Conservation (phyloP, 2,113 vertebrate genomes). For the Zosterops pallidus region DNA sequence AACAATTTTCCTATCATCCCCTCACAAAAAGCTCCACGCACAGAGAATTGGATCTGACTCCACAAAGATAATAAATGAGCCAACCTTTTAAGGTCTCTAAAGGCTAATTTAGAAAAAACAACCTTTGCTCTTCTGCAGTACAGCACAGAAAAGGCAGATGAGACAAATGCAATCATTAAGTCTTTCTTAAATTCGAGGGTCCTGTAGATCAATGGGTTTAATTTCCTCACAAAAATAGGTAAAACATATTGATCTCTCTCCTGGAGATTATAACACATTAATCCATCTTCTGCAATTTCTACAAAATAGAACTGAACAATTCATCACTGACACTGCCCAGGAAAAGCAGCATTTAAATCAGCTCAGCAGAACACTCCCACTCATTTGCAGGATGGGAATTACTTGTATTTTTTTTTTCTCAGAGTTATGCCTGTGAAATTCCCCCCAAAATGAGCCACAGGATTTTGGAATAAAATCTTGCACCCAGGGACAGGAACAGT, state of each 20-base stretch:
- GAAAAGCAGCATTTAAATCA: not conserved
- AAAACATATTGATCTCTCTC: not conserved
- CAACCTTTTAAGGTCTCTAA: not conserved
- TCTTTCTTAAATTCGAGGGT: not conserved
- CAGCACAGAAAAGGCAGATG: not conserved
- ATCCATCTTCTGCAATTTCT: not conserved
- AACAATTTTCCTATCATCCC: not conserved
- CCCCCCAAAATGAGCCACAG: not conserved
- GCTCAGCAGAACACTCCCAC: not conserved
- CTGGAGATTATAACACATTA: not conserved
- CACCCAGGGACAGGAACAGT: not conserved
- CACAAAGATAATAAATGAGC: not conserved
- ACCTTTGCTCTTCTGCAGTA: not conserved
- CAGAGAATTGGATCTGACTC: not conserved
- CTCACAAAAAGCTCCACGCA: not conserved
- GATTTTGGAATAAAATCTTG: not conserved
- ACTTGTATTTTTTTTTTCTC: not conserved
- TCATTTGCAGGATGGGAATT: not conserved
- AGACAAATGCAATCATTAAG: constrained; percentile 10
- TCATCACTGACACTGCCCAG: not conserved
- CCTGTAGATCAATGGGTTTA: not conserved
- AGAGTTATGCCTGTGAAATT: not conserved
- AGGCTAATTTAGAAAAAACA: constrained; percentile 1
- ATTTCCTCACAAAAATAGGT: not conserved
- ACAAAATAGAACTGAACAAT: not conserved